These are phyloP conservation scores for Typhlichthys eigenmanni DNA, from an alignment of 2,797 vertebrate genomes.

Conservation along the genomic window DNA sequence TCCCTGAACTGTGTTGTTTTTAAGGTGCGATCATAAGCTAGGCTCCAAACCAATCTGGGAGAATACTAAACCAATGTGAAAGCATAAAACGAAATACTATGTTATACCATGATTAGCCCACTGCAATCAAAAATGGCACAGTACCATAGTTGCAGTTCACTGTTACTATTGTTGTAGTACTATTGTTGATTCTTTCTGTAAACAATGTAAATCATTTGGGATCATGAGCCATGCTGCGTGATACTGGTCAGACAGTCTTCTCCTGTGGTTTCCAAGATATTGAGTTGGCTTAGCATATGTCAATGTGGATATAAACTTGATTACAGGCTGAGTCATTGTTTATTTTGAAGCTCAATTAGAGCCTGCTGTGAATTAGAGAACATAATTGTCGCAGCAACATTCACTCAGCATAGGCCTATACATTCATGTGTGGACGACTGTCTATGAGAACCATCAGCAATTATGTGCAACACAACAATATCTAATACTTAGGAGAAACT, in stretches of 20 bases:
- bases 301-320: conserved; percentile 66
- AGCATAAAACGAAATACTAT: conserved; percentile 40
- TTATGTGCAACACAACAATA: too few relatives aligned
- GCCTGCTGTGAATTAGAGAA: conserved; percentile 13
- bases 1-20: conserved; percentile 70
- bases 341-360: conserved; percentile 52
- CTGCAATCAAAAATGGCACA: too few relatives aligned
- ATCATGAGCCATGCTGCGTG: neutral
- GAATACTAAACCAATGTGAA: conserved; percentile 61
- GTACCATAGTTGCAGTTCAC: too few relatives aligned
- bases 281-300: conserved; percentile 62
- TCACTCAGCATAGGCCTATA: conserved; percentile 24
- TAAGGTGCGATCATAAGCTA: conserved; percentile 52
- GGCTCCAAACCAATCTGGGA: conserved; percentile 48
- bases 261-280: conserved; percentile 42
- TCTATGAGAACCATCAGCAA: neutral
- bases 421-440: neutral
- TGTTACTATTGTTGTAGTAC: too few relatives aligned
- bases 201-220: too few relatives aligned
- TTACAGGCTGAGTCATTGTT: conserved; percentile 64
- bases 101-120: too few relatives aligned
- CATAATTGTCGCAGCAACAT: conserved; percentile 34
- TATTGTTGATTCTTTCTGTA: too few relatives aligned
- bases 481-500: too few relatives aligned
- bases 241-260: conserved; percentile 21